Evolutionary conservation across 2,113 vertebrate genomes (phyloP).

Genomic region (Paracanthobrama guichenoti): DNA sequence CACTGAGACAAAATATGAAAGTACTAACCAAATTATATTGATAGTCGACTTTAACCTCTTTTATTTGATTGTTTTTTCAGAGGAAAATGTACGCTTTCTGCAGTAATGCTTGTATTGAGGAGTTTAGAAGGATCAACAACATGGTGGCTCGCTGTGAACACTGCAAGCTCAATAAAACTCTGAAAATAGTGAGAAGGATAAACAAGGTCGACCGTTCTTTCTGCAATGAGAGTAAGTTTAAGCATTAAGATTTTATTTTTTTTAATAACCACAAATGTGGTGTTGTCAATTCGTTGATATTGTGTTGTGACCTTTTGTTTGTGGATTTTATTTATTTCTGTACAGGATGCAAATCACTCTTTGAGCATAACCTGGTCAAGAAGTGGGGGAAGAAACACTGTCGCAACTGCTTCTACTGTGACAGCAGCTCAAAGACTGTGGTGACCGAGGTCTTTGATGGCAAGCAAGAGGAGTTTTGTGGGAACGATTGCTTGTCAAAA

Average conservation of each 20-base stretch:
- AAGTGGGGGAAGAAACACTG: constrained; percentile 91
- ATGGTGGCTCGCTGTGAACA: constrained; percentile 87
- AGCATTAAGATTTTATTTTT: not conserved
- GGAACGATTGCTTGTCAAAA: constrained; percentile 90
- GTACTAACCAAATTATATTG: not conserved
- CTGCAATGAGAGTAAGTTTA: constrained; percentile 89
- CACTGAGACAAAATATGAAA: too few relatives aligned
- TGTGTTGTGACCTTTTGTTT: not conserved
- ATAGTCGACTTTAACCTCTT: not conserved
- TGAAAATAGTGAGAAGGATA: constrained; percentile 53
- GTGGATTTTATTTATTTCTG: not conserved
- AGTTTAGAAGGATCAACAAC: constrained; percentile 86
- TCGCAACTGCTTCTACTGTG: constrained; percentile 89
- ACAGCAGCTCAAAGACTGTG: constrained; percentile 82
- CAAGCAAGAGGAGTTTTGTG: constrained; percentile 90
- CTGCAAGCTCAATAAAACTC: constrained; percentile 75
- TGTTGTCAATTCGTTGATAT: not conserved
- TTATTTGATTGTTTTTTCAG: constrained; percentile 70
- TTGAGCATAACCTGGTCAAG: constrained; percentile 87
- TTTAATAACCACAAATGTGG: not conserved
- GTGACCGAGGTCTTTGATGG: constrained; percentile 85
- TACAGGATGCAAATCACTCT: constrained; percentile 91
- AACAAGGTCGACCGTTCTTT: constrained; percentile 91
- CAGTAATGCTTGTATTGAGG: constrained; percentile 82
- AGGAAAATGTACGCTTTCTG: constrained; percentile 91